Evolutionary conservation across 1,140 invertebrate genomes (phyloP).

Genomic region (Heliconius himera): DNA sequence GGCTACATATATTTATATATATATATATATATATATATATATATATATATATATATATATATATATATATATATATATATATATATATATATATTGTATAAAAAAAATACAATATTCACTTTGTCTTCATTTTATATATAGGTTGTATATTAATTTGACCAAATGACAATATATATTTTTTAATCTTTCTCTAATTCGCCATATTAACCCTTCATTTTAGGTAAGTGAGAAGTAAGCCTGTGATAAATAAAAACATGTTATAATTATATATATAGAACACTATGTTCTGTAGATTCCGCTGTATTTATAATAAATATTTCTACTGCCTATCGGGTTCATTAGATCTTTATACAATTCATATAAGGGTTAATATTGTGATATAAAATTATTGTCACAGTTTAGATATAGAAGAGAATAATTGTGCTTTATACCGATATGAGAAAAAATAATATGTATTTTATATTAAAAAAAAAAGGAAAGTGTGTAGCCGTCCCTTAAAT

Average conservation of each 20-base stretch:
- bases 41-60: neutral
- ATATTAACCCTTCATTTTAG: slow-evolving; percentile 8
- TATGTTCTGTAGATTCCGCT: neutral
- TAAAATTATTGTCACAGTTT: neutral
- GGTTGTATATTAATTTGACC: neutral
- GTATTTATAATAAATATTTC: slow-evolving; percentile 4
- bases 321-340: slow-evolving; percentile 3
- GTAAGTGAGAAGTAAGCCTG: slow-evolving; percentile 8
- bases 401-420: neutral
- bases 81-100: too few species aligned
- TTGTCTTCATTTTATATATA: neutral
- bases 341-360: neutral
- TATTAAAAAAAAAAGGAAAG: neutral
- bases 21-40: too few species aligned
- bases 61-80: neutral
- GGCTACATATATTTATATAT: neutral
- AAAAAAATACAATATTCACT: neutral
- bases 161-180: slow-evolving; percentile 2
- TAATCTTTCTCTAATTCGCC: neutral
- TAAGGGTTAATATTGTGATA: slow-evolving; percentile 1
- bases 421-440: neutral
- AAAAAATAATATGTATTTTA: neutral
- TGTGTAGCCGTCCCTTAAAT: slow-evolving; percentile 1
- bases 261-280: neutral
- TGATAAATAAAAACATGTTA: slow-evolving; percentile 1